These are phyloP conservation scores for Eclectus roratus DNA, from an alignment of 2,113 vertebrate genomes.

Conservation along the genomic window DNA sequence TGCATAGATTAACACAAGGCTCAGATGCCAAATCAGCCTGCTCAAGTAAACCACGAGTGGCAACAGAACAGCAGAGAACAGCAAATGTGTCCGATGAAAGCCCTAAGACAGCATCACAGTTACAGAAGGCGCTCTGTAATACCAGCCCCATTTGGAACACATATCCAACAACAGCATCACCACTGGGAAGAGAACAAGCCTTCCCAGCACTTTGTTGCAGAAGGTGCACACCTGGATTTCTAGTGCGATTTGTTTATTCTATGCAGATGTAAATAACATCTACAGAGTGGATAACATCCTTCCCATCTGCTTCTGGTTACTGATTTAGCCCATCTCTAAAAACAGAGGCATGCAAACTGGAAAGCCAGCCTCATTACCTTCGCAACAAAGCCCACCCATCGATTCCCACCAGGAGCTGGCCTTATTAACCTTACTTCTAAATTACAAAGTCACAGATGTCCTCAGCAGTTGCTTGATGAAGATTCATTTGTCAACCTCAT, in stretches of 20 bases:
- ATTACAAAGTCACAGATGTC: conserved; percentile 67
- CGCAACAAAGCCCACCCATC: conserved; percentile 26
- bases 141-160: background rate
- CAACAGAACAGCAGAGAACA: background rate
- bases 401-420: conserved; percentile 42
- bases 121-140: background rate
- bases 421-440: conserved; percentile 65
- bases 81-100: background rate
- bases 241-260: background rate
- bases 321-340: background rate
- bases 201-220: background rate
- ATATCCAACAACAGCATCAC: accelerated
- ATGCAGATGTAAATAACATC: background rate
- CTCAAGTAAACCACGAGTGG: background rate
- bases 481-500: conserved; percentile 57
- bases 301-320: conserved; percentile 1
- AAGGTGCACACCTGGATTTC: background rate
- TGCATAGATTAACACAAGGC: background rate
- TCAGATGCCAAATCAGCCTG: background rate
- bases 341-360: background rate
- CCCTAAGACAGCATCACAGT: background rate
- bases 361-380: conserved; percentile 46
- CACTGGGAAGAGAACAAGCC: background rate
- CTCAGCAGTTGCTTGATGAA: conserved; percentile 64
- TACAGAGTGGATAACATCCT: background rate